These are phyloP conservation scores for Desmophyllum pertusum DNA, from an alignment of 92 coral and sea anemone species.

Conservation along the genomic window DNA sequence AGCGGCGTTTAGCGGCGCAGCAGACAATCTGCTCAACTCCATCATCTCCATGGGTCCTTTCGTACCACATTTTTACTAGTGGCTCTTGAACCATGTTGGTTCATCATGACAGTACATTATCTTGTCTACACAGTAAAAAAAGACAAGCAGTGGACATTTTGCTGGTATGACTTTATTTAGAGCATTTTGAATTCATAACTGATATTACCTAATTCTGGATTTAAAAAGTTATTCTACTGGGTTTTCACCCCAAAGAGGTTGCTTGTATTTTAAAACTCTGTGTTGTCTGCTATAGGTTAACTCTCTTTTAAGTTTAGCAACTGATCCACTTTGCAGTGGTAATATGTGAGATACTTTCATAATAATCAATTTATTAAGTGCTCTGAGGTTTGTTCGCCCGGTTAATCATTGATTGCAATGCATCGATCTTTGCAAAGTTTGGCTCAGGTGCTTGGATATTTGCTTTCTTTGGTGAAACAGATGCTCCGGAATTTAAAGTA, in stretches of 20 bases:
- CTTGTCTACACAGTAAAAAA: too few relatives aligned
- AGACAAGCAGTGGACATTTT: neutral
- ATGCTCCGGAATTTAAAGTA: constrained; percentile 14
- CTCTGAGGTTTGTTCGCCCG: constrained; percentile 7
- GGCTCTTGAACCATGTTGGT: neutral
- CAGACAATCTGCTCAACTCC: constrained; percentile 12
- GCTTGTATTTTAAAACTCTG: constrained; percentile 23
- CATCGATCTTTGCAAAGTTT: neutral
- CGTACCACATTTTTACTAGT: neutral
- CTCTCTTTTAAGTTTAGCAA: constrained; percentile 20
- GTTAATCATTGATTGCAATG: constrained; percentile 4
- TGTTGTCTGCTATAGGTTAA: constrained; percentile 17
- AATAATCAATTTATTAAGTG: constrained; percentile 19
- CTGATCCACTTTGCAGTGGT: constrained; percentile 6
- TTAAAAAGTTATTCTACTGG: neutral
- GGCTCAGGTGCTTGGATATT: neutral
- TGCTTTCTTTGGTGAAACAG: constrained; percentile 18
- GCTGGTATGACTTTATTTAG: constrained; percentile 5
- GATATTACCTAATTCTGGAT: neutral
- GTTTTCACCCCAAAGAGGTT: constrained; percentile 20
- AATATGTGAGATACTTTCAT: neutral
- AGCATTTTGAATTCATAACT: constrained; percentile 13
- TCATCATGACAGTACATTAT: neutral
- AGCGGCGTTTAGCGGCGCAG: neutral
- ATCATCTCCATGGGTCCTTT: constrained; percentile 22